These are phyloP conservation scores for Noturus placidus DNA, from an alignment of 2,113 vertebrate genomes.

Conservation along the genomic window DNA sequence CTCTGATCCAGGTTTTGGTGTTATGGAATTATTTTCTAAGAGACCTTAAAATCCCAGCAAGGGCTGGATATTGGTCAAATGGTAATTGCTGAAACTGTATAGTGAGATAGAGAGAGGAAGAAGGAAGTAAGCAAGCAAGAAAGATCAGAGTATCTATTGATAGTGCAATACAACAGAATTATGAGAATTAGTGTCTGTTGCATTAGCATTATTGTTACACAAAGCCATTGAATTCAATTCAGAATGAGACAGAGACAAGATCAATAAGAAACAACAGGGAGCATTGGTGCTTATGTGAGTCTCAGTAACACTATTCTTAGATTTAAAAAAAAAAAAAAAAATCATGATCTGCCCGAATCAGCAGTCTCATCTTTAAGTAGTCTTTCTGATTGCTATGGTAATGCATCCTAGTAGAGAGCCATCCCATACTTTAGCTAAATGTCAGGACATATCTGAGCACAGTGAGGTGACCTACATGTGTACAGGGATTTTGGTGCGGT, in stretches of 20 bases:
- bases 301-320: not conserved
- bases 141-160: not conserved
- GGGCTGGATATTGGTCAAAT: constrained; percentile 88
- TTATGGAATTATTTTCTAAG: constrained; percentile 82
- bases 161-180: constrained; percentile 11
- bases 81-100: constrained; percentile 72
- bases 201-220: not conserved
- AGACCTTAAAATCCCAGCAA: constrained; percentile 90
- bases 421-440: constrained; percentile 44
- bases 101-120: constrained; percentile 5
- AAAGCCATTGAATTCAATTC: not conserved
- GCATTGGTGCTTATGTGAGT: not conserved
- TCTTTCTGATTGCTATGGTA: constrained; percentile 29
- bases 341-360: not conserved
- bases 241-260: not conserved
- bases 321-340: not conserved
- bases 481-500: constrained; percentile 32
- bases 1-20: constrained; percentile 61
- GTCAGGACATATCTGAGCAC: constrained; percentile 31
- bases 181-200: not conserved
- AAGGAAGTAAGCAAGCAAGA: not conserved
- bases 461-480: constrained; percentile 26
- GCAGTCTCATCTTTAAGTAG: constrained; percentile 13
- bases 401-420: constrained; percentile 9
- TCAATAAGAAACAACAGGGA: constrained; percentile 13